Percentiles rank a stretch among this genome's conserved stretches.
Evolutionary conservation across 2,113 vertebrate genomes (phyloP).

Genomic region (Plecotus auritus): DNA sequence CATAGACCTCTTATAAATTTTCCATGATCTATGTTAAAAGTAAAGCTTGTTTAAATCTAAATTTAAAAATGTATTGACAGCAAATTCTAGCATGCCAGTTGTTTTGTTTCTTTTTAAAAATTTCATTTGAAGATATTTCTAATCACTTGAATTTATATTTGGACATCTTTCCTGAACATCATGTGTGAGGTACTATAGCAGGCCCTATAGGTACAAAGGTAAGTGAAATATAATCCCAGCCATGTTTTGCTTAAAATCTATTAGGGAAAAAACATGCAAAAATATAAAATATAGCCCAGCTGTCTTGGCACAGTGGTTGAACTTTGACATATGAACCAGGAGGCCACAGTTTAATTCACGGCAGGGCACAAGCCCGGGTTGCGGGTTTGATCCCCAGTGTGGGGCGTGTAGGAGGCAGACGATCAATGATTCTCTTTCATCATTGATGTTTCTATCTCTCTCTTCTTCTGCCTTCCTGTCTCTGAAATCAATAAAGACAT

Average conservation of each 20-base stretch:
- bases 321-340: too few relatives aligned
- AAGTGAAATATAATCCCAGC: neutral
- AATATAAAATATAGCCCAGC: neutral
- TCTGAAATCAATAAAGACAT: too few relatives aligned
- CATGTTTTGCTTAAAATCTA: constrained; percentile 20
- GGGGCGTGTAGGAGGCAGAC: too few relatives aligned
- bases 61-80: neutral
- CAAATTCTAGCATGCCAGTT: neutral
- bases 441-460: too few relatives aligned
- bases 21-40: neutral
- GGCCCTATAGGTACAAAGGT: neutral
- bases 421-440: too few relatives aligned
- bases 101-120: neutral
- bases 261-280: neutral
- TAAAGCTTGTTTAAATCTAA: neutral
- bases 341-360: too few relatives aligned
- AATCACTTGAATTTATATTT: neutral
- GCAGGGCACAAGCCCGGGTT: too few relatives aligned
- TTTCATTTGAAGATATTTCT: neutral
- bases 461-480: too few relatives aligned
- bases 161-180: neutral
- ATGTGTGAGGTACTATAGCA: neutral
- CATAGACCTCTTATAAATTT: neutral
- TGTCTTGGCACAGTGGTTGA: neutral
- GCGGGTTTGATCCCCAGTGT: too few relatives aligned